Evolutionary conservation across 2,113 vertebrate genomes (phyloP), one percentile per base, ranked within the genome.

Genomic region (Dromas ardeola): DNA sequence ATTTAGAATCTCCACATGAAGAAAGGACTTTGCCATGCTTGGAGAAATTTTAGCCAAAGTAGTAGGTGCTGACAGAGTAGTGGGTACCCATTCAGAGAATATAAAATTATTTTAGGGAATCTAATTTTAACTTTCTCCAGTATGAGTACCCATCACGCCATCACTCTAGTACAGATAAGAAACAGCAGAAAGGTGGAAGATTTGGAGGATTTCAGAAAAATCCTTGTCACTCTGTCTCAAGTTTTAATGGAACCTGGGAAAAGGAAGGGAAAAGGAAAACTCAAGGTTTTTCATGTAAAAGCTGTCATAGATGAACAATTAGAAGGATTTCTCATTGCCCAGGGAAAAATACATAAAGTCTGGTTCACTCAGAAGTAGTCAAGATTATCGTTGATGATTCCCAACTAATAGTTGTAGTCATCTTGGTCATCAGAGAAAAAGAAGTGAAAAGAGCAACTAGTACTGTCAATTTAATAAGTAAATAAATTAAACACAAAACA

Each of bases 81-180:
- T 84, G 86, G 83, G 69, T 79, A 95, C 52, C 25, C 77, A 81
- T 84, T 94, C 67, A 86, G 86, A 96, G 83, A 94, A 96, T 11
- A 78, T 67, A 93, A 95, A 95, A 92, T 95, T 89, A 81, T 47
- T 88, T 93, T 61, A 66, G 36, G 26, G n/a, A 84, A 72, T 69
- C 7, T 86, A 91, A 96, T 97, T 97, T 92, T 88, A 86, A 71
- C 43, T 83, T 95, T 95, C 97, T 97, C 83, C 25, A 38, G 17
- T 67, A 61, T 65, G 36, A 84, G 47, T 85, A 92, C 56, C 86
- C 90, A 91, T 56, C 82, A 95, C 4, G 1, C 67, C 45, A 88
- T 76, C 69, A 79, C 14, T 91, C 32, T 71, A 83, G 71, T 25
- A 71, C 9, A 81, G 42, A 34, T 25, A 88, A 90, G 66, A 94